Percentiles rank a stretch among this genome's conserved stretches.
Evolutionary conservation across 1,140 invertebrate species (phyloP).

Genomic region (Phthorimaea operculella): DNA sequence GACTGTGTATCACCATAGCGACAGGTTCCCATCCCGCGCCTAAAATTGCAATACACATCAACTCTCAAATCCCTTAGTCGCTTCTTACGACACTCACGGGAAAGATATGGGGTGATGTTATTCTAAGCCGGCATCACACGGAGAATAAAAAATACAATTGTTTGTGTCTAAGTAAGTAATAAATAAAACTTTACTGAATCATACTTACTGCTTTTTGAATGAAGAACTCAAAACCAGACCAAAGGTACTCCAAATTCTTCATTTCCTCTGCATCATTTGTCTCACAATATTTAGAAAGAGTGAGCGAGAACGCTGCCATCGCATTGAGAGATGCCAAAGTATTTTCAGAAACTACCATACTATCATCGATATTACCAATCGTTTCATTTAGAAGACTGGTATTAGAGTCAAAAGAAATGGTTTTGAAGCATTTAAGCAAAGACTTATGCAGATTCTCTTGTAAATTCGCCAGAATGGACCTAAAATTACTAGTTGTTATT

Average conservation of each 20-base stretch:
- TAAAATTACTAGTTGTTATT: slow-evolving; percentile 42
- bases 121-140: too few species aligned
- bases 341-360: slow-evolving; percentile 26
- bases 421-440: slow-evolving; percentile 47
- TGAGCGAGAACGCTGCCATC: slow-evolving; percentile 49
- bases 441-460: slow-evolving; percentile 54
- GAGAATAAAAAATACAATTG: too few species aligned
- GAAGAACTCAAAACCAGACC: slow-evolving; percentile 48
- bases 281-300: slow-evolving; percentile 52
- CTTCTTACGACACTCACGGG: too few species aligned
- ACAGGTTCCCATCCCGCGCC: too few species aligned
- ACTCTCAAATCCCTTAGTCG: too few species aligned
- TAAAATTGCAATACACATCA: too few species aligned
- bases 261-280: slow-evolving; percentile 37
- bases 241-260: slow-evolving; percentile 48
- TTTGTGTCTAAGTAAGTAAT: too few species aligned
- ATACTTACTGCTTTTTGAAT: slow-evolving; percentile 53
- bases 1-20: too few species aligned
- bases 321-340: slow-evolving; percentile 48
- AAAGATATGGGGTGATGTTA: too few species aligned
- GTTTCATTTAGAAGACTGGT: slow-evolving; percentile 14
- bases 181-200: background rate
- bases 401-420: slow-evolving; percentile 39
- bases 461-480: slow-evolving; percentile 52
- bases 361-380: slow-evolving; percentile 34